Conservation (phyloP, 1,140 invertebrate genomes). For the Brachionus koreanus region DNA sequence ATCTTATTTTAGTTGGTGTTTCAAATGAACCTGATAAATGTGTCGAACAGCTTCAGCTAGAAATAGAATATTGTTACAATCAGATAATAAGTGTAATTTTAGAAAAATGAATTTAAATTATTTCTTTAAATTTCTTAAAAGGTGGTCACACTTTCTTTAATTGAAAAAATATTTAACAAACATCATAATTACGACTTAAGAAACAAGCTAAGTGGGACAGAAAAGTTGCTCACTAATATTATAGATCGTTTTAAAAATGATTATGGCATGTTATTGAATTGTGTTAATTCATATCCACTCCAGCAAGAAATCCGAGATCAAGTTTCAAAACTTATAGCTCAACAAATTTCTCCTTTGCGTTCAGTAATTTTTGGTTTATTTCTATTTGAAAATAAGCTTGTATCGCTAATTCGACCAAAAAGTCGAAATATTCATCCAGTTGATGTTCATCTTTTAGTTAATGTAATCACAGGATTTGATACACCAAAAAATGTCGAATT, state of each 20-base stretch:
- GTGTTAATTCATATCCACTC: conserved; percentile 79
- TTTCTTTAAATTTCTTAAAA: conserved; percentile 61
- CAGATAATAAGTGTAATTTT: conserved; percentile 45
- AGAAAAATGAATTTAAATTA: not conserved
- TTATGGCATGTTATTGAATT: conserved; percentile 77
- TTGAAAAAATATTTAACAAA: conserved; percentile 77
- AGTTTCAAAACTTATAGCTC: conserved; percentile 78
- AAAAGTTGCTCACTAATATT: conserved; percentile 64
- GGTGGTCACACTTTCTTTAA: conserved; percentile 71
- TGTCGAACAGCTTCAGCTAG: conserved; percentile 74
- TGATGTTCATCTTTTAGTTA: conserved; percentile 86
- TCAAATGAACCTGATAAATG: conserved; percentile 70
- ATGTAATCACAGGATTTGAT: conserved; percentile 85
- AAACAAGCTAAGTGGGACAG: conserved; percentile 75
- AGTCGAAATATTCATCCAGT: conserved; percentile 86
- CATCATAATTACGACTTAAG: conserved; percentile 83
- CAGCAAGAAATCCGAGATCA: conserved; percentile 72
- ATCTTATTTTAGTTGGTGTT: conserved; percentile 82
- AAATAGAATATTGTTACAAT: conserved; percentile 70
- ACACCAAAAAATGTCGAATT: conserved; percentile 83
- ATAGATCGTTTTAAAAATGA: conserved; percentile 57
- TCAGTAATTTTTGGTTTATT: conserved; percentile 91
- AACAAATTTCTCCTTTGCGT: conserved; percentile 60
- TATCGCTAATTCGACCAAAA: conserved; percentile 87
- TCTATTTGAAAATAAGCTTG: conserved; percentile 80